Conservation (phyloP, 2,888 invertebrate species). For the Protophormia terraenovae region DNA sequence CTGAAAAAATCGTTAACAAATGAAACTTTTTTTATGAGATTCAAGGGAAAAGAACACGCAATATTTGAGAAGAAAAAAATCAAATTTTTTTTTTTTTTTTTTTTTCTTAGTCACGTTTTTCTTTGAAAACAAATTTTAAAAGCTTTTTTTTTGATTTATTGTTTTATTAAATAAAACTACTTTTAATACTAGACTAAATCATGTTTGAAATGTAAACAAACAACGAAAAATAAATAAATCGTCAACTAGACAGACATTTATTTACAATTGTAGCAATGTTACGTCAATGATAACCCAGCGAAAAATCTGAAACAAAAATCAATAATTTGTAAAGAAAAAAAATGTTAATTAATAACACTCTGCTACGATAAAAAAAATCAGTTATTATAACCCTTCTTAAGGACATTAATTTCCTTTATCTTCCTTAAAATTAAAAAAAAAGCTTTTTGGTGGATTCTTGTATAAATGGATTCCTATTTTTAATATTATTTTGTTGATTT, state of each 20-base stretch:
- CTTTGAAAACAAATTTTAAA: constrained; percentile 39
- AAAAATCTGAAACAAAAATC: neutral
- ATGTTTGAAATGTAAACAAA: neutral
- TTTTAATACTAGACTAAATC: constrained; percentile 5
- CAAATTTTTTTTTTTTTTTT: neutral
- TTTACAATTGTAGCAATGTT: neutral
- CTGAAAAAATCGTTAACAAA: constrained; percentile 30
- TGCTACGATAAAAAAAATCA: too few species aligned
- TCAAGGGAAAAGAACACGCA: constrained; percentile 55
- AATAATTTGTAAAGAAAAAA: too few species aligned
- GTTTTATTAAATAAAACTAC: constrained; percentile 51
- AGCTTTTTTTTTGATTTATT: constrained; percentile 68
- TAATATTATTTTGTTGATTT: too few species aligned
- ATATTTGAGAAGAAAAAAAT: constrained; percentile 10
- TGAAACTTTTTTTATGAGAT: constrained; percentile 28
- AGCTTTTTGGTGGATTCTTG: too few species aligned
- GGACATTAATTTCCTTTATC: too few species aligned
- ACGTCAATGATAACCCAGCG: neutral
- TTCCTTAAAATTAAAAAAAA: too few species aligned
- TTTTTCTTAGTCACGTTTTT: constrained; percentile 49
- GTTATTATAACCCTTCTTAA: too few species aligned
- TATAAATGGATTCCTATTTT: too few species aligned
- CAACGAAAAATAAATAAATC: too few species aligned
- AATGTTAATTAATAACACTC: too few species aligned
- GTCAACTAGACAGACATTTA: too few species aligned